phyloP scores from a whole-genome alignment of 2,797 vertebrate genomes.

The Anas bahamensis region DNA sequence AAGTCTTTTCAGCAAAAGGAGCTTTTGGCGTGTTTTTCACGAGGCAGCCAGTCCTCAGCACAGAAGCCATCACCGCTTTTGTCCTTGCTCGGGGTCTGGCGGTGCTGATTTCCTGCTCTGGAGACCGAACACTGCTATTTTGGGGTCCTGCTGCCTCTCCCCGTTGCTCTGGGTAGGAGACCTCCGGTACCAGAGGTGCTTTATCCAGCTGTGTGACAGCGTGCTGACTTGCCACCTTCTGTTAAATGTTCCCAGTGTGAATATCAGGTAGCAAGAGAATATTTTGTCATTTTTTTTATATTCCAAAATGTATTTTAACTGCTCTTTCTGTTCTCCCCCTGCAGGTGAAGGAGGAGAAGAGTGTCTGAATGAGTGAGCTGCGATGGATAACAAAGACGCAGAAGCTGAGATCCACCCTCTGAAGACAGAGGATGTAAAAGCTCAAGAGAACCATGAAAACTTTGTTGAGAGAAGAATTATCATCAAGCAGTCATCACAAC shows the following conservation, averaged over 20 bases:
- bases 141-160: not conserved
- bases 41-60: not conserved
- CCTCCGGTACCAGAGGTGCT: rapidly evolving
- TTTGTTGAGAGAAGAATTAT: slow-evolving; percentile 67
- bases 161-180: not conserved
- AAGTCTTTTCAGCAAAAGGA: not conserved
- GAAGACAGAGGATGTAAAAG: slow-evolving; percentile 80
- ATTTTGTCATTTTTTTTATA: not conserved
- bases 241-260: not conserved
- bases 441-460: slow-evolving; percentile 55
- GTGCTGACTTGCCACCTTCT: not conserved
- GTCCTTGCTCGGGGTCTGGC: not conserved
- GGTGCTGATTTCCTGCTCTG: not conserved
- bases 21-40: not conserved
- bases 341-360: not conserved
- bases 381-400: slow-evolving; percentile 81
- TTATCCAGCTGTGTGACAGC: not conserved
- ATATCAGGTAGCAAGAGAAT: not conserved
- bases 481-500: slow-evolving; percentile 62
- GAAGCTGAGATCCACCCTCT: slow-evolving; percentile 88
- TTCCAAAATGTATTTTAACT: not conserved
- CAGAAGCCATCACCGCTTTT: not conserved
- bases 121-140: not conserved
- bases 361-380: not conserved
- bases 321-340: not conserved